Base-by-base conservation (phyloP, 2,113 vertebrate genomes). In the Microcebus jonahi region DNA sequence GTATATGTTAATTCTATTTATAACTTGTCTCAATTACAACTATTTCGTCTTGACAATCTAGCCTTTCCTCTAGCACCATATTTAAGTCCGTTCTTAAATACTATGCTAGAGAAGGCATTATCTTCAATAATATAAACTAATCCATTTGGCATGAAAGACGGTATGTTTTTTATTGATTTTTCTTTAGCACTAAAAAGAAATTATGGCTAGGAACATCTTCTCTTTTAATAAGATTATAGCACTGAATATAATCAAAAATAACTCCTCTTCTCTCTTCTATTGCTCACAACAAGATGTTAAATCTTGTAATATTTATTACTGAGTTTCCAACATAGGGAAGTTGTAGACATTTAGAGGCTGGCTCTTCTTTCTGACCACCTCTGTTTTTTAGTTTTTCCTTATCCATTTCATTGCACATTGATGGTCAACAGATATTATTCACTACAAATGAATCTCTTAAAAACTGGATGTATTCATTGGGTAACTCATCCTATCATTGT, bases 111-210 rank as follows among this genome's bases (percentile, higher is more conserved):
- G 42, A 76, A 80, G 21, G 8, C 27, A 88, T 92, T 92, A 81
- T 73, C 31, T 61, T 91, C 42, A 84, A 13, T 93, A 79, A 92
- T 50, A 61, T 61, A 48, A 96, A 90, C 3, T 23, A 84, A 96
- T 73, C 12, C 15, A 75, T 94, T 90, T 95, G 15, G 5, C 57
- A 90, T 96, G 20, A 88, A 93, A 68, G 48, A 91, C 6, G 1
- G n/a, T 68, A 68, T 21, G 7, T 76, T 97, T 96, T 91, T 85
- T 77, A 96, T 79, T 96, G 83, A 96, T 92, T 96, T 97, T 88
- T 31, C 31, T 73, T 96, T 95, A 95, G 1, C 57, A 95, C 13
- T 88, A 76, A 93, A 93, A 95, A 53, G 15, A 95, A 97, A 77
- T 95, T 45, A 90, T 93, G n/a, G n/a, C 11, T 63, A 10, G 70